Evolutionary conservation across 30 jellyfish, hydroid and myxozoan species (phyloP), one percentile per base, ranked within the genome.

Genomic region (Pseudorhiza aurosa): DNA sequence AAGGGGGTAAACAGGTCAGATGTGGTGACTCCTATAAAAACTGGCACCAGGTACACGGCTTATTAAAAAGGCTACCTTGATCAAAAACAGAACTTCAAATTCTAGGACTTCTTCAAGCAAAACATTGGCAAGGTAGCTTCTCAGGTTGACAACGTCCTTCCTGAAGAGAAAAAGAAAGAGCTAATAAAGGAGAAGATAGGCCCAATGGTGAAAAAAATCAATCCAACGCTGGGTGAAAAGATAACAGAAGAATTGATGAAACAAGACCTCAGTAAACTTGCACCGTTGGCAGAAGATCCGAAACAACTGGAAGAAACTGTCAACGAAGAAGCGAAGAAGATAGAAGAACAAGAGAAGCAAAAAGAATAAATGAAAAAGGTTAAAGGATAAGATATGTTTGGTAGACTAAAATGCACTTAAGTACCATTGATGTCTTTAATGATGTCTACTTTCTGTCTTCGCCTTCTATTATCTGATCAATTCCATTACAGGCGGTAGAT

Each of bases 301-400:
- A 75, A 85, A 68, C 63, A 85, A 39, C 75, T 85, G 30, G 85
- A 73, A 28, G 62, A 37, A 10, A 67, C 67, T 4, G 96, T 75
- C 26, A 83, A 85, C 53, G 90, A 85, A 58, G 96, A 85, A 58
- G 96, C 96, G 26, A 75, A 85, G 74, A 85, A 85, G 46, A 73
- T 85, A 22, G 87, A 85, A 44, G 84, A 85, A 21, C 50, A 75
- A 39, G 96, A 85, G 62, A 53, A 56, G 35, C 50, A 64, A n/a
- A 0, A 33, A 42, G 35, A 30, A 39, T 39, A 39, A 12, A n/a
- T n/a, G n/a, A n/a, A n/a, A n/a, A n/a, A n/a, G n/a, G n/a, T n/a
- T n/a, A n/a, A n/a, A n/a, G n/a, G n/a, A n/a, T n/a, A n/a, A n/a
- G n/a, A n/a, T n/a, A n/a, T n/a, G n/a, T n/a, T n/a, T n/a, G n/a